These are phyloP conservation scores for Cylindroiulus punctatus DNA, from an alignment of 2,888 invertebrate species.

Conservation along the genomic window DNA sequence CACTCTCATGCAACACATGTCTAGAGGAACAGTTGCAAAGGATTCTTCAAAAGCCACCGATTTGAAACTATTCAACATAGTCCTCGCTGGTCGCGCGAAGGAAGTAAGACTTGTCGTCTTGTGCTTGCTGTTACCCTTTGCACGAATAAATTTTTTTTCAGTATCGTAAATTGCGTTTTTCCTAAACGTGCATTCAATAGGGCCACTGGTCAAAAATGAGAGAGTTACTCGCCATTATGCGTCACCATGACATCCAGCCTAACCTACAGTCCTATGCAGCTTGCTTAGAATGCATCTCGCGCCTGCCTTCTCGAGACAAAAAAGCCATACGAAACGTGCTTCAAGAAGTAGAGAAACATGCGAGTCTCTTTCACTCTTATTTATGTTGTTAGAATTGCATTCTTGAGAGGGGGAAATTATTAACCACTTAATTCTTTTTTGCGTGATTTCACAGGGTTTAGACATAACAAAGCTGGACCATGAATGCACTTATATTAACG, in stretches of 20 bases:
- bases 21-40: neutral
- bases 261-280: slow-evolving; percentile 54
- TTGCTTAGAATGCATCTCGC: slow-evolving; percentile 51
- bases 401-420: neutral
- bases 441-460: slow-evolving; percentile 47
- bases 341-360: slow-evolving; percentile 43
- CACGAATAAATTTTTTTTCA: too few relatives aligned
- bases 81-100: slow-evolving; percentile 39
- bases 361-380: neutral
- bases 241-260: neutral
- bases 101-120: neutral
- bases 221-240: slow-evolving; percentile 36
- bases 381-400: neutral
- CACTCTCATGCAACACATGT: neutral
- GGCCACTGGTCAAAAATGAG: slow-evolving; percentile 48
- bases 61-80: slow-evolving; percentile 46
- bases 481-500: slow-evolving; percentile 51
- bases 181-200: neutral
- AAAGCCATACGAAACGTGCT: slow-evolving; percentile 31
- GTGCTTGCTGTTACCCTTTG: neutral
- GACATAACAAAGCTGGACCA: slow-evolving; percentile 52
- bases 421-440: neutral
- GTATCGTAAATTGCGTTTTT: neutral
- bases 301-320: neutral
- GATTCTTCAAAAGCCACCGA: neutral